phyloP scores from a whole-genome alignment of 2,797 vertebrate species.

The Ciconia nigra region DNA sequence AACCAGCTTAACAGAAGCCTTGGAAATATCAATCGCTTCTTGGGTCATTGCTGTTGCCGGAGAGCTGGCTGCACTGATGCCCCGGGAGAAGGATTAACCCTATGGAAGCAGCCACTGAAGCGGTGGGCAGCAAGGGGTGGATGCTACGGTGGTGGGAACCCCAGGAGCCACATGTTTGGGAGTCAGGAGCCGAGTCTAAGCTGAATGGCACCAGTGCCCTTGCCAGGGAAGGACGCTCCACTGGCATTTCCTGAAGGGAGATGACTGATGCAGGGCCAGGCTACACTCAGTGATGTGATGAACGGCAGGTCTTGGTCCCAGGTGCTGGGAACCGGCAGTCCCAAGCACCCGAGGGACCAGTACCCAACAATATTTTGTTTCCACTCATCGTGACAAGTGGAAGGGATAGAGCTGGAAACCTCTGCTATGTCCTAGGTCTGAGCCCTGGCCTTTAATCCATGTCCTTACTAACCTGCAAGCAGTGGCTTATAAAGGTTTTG shows the following conservation, averaged over 20 bases:
- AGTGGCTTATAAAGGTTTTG: background rate
- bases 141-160: background rate
- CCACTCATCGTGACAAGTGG: background rate
- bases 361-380: background rate
- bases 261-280: background rate
- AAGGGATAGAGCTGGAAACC: background rate
- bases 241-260: background rate
- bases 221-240: background rate
- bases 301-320: background rate
- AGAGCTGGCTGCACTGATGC: background rate
- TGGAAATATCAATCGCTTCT: background rate
- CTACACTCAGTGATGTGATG: rapidly evolving
- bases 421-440: background rate
- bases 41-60: background rate
- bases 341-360: background rate
- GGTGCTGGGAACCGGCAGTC: background rate
- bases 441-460: background rate
- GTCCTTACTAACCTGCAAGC: background rate
- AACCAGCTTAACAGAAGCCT: background rate
- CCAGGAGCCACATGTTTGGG: background rate
- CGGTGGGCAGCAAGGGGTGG: background rate
- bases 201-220: background rate
- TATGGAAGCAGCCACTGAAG: background rate
- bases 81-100: background rate
- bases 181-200: background rate